Conservation (phyloP, 2,797 vertebrate species). For the Mallotus villosus region DNA sequence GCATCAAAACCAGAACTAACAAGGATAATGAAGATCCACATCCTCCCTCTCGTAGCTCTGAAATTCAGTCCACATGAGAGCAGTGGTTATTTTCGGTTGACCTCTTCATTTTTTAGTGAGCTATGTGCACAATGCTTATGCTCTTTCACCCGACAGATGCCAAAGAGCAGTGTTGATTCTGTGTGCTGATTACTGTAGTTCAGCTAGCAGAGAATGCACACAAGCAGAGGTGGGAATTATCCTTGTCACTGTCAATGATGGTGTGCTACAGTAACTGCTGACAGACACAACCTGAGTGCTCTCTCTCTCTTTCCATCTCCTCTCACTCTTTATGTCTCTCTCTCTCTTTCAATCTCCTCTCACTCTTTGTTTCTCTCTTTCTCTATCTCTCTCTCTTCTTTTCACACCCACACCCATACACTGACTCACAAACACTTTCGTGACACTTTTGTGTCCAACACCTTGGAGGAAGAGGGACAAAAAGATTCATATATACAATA, state of each 20-base stretch:
- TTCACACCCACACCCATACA: background rate
- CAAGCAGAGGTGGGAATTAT: background rate
- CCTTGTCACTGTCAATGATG: background rate
- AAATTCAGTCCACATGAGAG: conserved; percentile 3
- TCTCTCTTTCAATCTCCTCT: background rate
- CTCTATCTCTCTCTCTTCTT: conserved; percentile 10
- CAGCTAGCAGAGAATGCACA: background rate
- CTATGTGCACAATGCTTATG: background rate
- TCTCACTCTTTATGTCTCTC: conserved; percentile 3
- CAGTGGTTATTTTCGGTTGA: conserved; percentile 1
- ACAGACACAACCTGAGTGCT: background rate
- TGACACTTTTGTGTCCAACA: background rate
- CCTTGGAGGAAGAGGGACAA: background rate
- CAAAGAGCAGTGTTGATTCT: conserved; percentile 8
- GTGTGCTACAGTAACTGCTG: background rate
- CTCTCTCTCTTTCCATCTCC: background rate
- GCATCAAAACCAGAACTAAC: conserved; percentile 23
- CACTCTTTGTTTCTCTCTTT: background rate
- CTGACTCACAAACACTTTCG: background rate
- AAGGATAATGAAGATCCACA: background rate
- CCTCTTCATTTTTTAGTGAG: conserved; percentile 4
- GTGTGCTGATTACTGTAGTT: background rate
- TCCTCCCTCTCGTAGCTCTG: background rate
- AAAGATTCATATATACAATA: background rate
- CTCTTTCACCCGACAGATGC: background rate